A percentile compares a stretch with the other conserved stretches of the same genome.
phyloP scores from a whole-genome alignment of 2,797 vertebrate species.

The Arctocebus calabarensis region DNA sequence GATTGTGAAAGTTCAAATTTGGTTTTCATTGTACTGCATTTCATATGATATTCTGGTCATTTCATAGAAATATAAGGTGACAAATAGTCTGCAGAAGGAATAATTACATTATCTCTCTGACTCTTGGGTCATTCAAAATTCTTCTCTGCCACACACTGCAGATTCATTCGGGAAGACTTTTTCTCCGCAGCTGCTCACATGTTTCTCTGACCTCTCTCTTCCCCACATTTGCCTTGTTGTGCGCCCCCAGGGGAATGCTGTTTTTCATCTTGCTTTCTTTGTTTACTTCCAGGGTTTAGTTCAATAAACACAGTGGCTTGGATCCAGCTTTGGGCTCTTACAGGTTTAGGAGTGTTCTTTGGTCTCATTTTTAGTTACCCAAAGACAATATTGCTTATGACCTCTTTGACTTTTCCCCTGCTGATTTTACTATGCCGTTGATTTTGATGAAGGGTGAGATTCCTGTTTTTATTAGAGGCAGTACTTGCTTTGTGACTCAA shows the following conservation, averaged over 20 bases:
- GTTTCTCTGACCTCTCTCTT: conserved; percentile 1
- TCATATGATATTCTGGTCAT: conserved; percentile 13
- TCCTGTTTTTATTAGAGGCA: conserved; percentile 40
- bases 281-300: conserved; percentile 63
- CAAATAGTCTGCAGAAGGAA: conserved; percentile 3
- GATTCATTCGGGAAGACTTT: conserved; percentile 39
- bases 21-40: conserved; percentile 30
- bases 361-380: conserved; percentile 40
- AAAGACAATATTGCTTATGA: conserved; percentile 40
- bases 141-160: not conserved
- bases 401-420: conserved; percentile 19
- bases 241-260: not conserved
- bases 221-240: not conserved
- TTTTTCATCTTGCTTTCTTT: conserved; percentile 56
- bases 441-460: not conserved
- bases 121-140: conserved; percentile 39
- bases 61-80: conserved; percentile 58
- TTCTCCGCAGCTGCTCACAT: not conserved
- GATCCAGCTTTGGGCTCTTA: conserved; percentile 34
- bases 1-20: conserved; percentile 26
- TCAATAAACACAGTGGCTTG: conserved; percentile 69
- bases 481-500: conserved; percentile 37
- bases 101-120: conserved; percentile 32
- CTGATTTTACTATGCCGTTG: conserved; percentile 56
- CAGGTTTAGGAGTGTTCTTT: conserved; percentile 45